These are phyloP conservation scores for Ectemnius continuus DNA, from an alignment of 2,888 invertebrate species.

Conservation along the genomic window DNA sequence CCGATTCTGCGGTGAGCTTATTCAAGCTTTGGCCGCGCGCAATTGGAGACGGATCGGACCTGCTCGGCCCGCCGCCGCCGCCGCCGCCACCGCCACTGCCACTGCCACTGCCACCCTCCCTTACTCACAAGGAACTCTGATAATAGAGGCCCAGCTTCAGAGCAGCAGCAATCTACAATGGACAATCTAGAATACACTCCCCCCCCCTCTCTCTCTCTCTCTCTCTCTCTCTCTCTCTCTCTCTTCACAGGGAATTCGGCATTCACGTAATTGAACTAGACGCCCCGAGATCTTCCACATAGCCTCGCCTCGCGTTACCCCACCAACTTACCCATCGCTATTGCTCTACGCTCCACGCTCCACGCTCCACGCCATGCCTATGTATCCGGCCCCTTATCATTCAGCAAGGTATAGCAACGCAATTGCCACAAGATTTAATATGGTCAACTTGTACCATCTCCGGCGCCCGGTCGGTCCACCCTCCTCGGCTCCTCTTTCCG, in stretches of 20 bases:
- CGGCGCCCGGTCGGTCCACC: too few species aligned
- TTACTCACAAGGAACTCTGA: conserved; percentile 62
- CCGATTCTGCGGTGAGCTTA: conserved; percentile 59
- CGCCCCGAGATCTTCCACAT: conserved; percentile 49
- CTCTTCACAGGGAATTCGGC: conserved; percentile 55
- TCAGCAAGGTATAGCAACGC: too few species aligned
- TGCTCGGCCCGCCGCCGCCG: conserved; percentile 20
- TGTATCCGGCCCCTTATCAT: too few species aligned
- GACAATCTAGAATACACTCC: conserved; percentile 1
- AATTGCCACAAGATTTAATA: too few species aligned
- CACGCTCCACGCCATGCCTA: too few species aligned
- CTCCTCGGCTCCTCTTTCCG: too few species aligned
- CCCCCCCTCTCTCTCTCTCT: conserved; percentile 27
- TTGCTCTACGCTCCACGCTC: too few species aligned
- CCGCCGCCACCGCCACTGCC: too few species aligned
- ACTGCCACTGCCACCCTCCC: too few species aligned
- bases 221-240: conserved; percentile 15
- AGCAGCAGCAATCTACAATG: conserved; percentile 44
- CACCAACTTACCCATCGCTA: conserved; percentile 27
- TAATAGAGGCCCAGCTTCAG: conserved; percentile 56
- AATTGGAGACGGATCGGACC: conserved; percentile 58
- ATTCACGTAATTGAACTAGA: conserved; percentile 62
- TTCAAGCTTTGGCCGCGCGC: conserved; percentile 52
- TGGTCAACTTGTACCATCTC: too few species aligned
- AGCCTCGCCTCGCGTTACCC: conserved; percentile 46